Evolutionary conservation across 2,113 vertebrate species (phyloP).

Genomic region (Pogonocichla stellata): DNA sequence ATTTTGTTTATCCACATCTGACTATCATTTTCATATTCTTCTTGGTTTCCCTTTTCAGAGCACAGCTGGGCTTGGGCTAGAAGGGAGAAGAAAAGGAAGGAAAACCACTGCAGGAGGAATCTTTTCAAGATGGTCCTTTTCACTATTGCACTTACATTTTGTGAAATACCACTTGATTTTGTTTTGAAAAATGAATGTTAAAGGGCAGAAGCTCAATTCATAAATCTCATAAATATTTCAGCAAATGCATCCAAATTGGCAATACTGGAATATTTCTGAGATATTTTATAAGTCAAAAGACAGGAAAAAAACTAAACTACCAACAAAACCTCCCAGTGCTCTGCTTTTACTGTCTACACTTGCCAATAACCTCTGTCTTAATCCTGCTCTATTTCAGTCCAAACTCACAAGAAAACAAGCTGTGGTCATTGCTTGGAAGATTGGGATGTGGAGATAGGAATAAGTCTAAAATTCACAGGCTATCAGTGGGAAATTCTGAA

Average conservation of each 20-base stretch:
- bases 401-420: neutral
- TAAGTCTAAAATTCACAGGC: neutral
- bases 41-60: neutral
- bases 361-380: neutral
- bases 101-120: neutral
- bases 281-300: neutral
- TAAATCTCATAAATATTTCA: slow-evolving; percentile 39
- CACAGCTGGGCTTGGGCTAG: neutral
- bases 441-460: neutral
- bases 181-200: slow-evolving; percentile 4
- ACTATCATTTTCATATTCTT: neutral
- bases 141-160: neutral
- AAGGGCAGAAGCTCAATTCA: neutral
- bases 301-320: neutral
- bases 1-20: neutral
- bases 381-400: neutral
- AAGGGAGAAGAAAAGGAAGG: neutral
- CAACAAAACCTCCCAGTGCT: neutral
- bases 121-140: neutral
- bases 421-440: neutral
- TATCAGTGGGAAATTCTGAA: neutral
- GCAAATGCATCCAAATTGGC: neutral
- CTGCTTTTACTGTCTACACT: neutral
- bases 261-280: neutral
- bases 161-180: neutral